These are phyloP conservation scores for Strix uralensis DNA, from an alignment of 2,113 vertebrate species.

Conservation along the genomic window DNA sequence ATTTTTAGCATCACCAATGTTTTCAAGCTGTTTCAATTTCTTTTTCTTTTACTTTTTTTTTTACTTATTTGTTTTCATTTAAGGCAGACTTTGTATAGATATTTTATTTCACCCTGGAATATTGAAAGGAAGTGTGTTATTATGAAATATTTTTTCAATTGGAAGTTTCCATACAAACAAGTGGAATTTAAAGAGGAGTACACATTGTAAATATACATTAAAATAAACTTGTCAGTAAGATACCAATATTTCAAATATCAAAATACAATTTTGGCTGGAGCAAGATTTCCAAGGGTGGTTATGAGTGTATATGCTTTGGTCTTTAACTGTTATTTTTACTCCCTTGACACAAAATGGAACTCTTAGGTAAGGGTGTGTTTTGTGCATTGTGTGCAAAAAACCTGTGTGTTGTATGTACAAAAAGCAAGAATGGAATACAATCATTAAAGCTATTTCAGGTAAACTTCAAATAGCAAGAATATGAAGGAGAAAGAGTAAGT, in stretches of 20 bases:
- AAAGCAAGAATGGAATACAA: neutral
- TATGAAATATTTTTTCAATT: neutral
- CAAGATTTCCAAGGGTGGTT: neutral
- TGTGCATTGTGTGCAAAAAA: fast-evolving
- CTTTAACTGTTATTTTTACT: neutral
- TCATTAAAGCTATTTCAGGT: neutral
- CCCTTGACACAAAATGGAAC: neutral
- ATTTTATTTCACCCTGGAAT: neutral
- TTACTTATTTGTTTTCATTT: neutral
- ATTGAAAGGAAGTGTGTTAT: neutral
- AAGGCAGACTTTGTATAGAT: neutral
- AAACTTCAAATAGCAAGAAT: neutral
- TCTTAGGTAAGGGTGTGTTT: neutral
- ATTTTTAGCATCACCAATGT: neutral
- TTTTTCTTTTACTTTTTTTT: neutral
- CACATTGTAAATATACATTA: neutral
- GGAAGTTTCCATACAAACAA: neutral
- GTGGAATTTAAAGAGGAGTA: neutral
- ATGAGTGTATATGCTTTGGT: neutral
- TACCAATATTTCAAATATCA: neutral
- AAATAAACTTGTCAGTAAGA: neutral
- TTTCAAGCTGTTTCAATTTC: neutral
- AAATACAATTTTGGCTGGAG: neutral
- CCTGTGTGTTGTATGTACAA: fast-evolving
- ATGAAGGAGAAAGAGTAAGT: neutral